These are phyloP conservation scores for Xestia sexstrigata DNA, from an alignment of 2,888 invertebrate species.

Conservation along the genomic window DNA sequence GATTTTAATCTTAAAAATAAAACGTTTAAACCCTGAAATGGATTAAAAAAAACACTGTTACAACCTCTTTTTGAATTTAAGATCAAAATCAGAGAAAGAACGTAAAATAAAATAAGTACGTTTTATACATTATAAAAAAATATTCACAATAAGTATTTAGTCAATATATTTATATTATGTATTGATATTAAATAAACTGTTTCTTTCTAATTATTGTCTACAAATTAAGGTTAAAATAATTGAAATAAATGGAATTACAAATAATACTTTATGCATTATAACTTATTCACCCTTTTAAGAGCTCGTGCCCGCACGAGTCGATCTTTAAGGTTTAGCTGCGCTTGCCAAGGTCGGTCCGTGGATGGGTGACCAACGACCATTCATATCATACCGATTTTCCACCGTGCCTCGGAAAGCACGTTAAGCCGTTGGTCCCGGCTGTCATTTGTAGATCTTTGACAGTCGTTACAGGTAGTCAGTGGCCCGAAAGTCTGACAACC, in stretches of 20 bases:
- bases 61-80: background rate
- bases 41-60: background rate
- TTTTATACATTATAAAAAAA: slow-evolving; percentile 69
- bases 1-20: slow-evolving; percentile 54
- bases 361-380: background rate
- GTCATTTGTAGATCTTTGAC: background rate
- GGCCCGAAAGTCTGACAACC: background rate
- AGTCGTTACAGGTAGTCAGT: background rate
- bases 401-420: background rate
- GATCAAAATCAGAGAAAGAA: slow-evolving; percentile 52
- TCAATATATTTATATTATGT: slow-evolving; percentile 77
- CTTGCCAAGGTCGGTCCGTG: background rate
- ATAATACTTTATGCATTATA: slow-evolving; percentile 51
- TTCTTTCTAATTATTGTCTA: slow-evolving; percentile 77
- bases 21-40: background rate
- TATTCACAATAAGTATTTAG: slow-evolving; percentile 78
- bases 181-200: slow-evolving; percentile 74
- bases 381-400: background rate
- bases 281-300: slow-evolving; percentile 1
- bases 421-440: background rate
- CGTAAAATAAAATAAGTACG: slow-evolving; percentile 65
- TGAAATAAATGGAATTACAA: slow-evolving; percentile 85
- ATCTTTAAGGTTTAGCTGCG: background rate
- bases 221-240: slow-evolving; percentile 80
- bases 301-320: background rate